Conservation (phyloP, 2,888 invertebrate genomes). For the Erebia palarica region DNA sequence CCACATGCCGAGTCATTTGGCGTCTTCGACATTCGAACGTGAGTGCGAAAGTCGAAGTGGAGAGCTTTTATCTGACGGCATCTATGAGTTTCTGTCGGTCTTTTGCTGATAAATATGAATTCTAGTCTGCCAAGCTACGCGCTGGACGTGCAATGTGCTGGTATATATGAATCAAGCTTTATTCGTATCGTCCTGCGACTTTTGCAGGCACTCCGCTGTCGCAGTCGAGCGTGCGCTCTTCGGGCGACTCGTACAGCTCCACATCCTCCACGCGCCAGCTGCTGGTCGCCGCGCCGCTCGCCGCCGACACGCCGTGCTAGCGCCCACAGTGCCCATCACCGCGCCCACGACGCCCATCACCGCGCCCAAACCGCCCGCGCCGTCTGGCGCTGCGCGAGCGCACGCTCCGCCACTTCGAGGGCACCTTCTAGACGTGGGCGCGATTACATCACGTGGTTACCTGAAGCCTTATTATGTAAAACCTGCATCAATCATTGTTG, state of each 20-base stretch:
- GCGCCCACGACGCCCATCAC: slow-evolving; percentile 41
- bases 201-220: slow-evolving; percentile 86
- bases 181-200: too few species aligned
- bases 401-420: slow-evolving; percentile 22
- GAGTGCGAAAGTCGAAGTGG: too few species aligned
- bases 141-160: too few species aligned
- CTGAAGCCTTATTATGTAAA: not conserved
- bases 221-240: slow-evolving; percentile 86
- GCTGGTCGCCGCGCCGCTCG: slow-evolving; percentile 67
- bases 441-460: not conserved
- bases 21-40: too few species aligned
- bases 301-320: slow-evolving; percentile 48
- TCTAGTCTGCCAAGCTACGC: too few species aligned
- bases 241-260: slow-evolving; percentile 91
- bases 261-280: slow-evolving; percentile 90
- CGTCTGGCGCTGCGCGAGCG: slow-evolving; percentile 7
- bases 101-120: too few species aligned
- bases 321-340: slow-evolving; percentile 49
- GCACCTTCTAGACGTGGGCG: slow-evolving; percentile 7
- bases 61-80: too few species aligned
- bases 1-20: too few species aligned
- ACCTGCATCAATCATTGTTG: too few species aligned
- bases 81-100: too few species aligned
- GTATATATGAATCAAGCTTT: too few species aligned
- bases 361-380: slow-evolving; percentile 35